Conservation (phyloP, 2,797 vertebrate genomes). For the Takifugu rubripes region DNA sequence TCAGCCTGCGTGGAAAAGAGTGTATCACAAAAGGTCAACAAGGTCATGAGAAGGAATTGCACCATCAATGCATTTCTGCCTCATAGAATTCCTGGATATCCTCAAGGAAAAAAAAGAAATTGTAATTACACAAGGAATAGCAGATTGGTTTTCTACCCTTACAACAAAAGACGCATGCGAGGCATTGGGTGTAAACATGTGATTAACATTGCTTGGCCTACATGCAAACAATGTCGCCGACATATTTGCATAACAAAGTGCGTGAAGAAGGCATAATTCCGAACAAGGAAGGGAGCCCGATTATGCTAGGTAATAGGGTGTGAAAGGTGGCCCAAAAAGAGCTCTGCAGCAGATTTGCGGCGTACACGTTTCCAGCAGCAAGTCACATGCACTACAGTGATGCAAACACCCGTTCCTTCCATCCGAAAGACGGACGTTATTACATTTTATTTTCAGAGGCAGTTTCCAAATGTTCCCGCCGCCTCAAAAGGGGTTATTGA, state of each 20-base stretch:
- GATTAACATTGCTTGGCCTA: constrained; percentile 49
- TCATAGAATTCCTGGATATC: constrained; percentile 5
- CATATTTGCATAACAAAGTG: constrained; percentile 36
- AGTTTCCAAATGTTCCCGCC: constrained; percentile 54
- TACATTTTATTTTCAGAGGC: constrained; percentile 64
- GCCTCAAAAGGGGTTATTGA: constrained; percentile 69
- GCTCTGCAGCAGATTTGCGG: constrained; percentile 19
- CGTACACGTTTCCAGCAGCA: constrained; percentile 7
- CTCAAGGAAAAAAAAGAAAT: neutral
- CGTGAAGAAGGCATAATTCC: constrained; percentile 36
- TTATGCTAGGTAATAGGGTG: constrained; percentile 24
- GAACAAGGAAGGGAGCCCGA: constrained; percentile 16
- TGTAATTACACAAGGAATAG: constrained; percentile 8
- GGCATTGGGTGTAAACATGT: constrained; percentile 50
- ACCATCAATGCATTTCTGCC: constrained; percentile 11
- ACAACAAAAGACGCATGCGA: constrained; percentile 30
- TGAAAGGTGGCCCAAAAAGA: constrained; percentile 30
- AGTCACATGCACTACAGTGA: constrained; percentile 19
- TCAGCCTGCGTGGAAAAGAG: neutral
- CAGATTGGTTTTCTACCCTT: constrained; percentile 21
- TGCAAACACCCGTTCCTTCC: constrained; percentile 10
- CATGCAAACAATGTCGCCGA: constrained; percentile 33
- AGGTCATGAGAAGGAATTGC: neutral
- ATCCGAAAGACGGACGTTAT: constrained; percentile 58
- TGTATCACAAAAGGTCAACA: neutral